phyloP scores from a whole-genome alignment of 2,888 invertebrate genomes.

The Eupelmus urozonus region DNA sequence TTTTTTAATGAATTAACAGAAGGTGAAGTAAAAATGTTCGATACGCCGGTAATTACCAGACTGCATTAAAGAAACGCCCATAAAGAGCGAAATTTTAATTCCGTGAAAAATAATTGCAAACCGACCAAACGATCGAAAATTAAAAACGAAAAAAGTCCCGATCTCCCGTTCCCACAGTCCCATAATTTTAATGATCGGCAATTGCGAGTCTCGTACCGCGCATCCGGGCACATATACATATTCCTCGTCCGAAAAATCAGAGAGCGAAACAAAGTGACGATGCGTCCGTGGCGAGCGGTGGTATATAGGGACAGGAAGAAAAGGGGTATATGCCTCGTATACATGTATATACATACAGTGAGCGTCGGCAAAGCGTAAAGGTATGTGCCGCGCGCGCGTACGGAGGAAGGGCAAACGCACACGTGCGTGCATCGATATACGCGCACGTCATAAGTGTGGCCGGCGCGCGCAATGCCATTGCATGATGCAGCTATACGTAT shows the following conservation, averaged over 20 bases:
- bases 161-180: constrained; percentile 46
- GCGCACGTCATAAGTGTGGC: constrained; percentile 75
- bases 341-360: neutral
- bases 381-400: constrained; percentile 58
- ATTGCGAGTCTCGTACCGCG: constrained; percentile 41
- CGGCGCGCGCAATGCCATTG: constrained; percentile 65
- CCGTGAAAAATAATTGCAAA: too few relatives aligned
- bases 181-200: constrained; percentile 53
- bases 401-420: constrained; percentile 47
- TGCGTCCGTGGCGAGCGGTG: neutral
- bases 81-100: too few relatives aligned
- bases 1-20: too few relatives aligned
- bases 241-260: constrained; percentile 55
- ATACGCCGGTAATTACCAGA: too few relatives aligned
- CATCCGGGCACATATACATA: constrained; percentile 49
- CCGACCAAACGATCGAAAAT: too few relatives aligned
- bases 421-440: constrained; percentile 13
- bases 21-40: too few relatives aligned
- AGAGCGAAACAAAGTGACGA: constrained; percentile 54
- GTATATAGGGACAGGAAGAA: constrained; percentile 7
- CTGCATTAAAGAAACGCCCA: too few relatives aligned
- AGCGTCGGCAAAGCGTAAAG: constrained; percentile 61
- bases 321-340: neutral
- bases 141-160: constrained; percentile 8
- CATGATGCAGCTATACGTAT: too few relatives aligned